Evolutionary conservation across 2,113 vertebrate genomes (phyloP).

Genomic region (Phylloscopus trochilus): DNA sequence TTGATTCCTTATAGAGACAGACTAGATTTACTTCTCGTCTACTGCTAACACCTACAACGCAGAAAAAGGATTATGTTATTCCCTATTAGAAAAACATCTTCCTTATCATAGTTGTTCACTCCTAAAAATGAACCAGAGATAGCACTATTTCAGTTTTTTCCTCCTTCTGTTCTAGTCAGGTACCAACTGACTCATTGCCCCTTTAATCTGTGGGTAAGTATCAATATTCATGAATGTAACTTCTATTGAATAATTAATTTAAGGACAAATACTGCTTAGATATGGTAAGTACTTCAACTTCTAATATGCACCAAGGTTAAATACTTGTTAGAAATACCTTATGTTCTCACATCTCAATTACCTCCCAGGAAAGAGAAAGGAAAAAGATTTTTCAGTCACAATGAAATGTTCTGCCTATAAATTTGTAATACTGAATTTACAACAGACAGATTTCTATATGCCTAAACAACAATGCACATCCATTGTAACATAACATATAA

Average conservation of each 20-base stretch:
- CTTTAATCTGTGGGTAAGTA: neutral
- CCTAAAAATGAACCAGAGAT: neutral
- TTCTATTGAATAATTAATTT: neutral
- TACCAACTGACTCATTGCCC: neutral
- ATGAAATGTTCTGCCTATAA: neutral
- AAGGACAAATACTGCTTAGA: neutral
- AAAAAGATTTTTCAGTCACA: neutral
- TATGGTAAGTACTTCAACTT: neutral
- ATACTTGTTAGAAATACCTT: neutral
- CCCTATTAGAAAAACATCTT: neutral
- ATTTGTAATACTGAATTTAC: neutral
- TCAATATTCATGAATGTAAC: neutral
- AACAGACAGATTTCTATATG: neutral
- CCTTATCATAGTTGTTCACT: neutral
- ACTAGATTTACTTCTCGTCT: neutral
- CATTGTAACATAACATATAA: neutral
- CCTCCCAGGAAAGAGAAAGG: neutral
- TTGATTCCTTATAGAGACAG: neutral
- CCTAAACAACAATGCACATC: neutral
- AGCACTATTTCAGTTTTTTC: neutral
- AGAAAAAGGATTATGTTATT: neutral
- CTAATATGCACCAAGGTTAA: neutral
- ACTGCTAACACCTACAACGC: neutral
- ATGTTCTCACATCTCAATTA: neutral
- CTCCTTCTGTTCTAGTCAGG: neutral